phyloP scores from a whole-genome alignment of 2,888 invertebrate species.

The Bimastos eiseni region DNA sequence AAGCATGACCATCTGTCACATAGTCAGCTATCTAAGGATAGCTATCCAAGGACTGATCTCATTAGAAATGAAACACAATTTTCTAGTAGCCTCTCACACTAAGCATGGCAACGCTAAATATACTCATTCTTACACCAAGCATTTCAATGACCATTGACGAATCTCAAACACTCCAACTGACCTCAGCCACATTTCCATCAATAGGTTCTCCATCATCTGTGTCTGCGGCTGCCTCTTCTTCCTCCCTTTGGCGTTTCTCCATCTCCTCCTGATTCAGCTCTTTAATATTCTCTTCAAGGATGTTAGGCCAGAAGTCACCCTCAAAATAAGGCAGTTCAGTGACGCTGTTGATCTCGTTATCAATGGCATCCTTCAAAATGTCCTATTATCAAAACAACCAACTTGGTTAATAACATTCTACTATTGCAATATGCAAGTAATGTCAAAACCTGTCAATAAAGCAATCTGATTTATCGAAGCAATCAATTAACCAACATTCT shows the following conservation, averaged over 20 bases:
- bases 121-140: not conserved
- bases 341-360: slow-evolving; percentile 80
- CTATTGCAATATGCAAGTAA: not conserved
- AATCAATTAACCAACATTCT: not conserved
- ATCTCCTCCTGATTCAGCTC: slow-evolving; percentile 86
- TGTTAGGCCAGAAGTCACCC: slow-evolving; percentile 99
- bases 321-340: slow-evolving; percentile 63
- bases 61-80: not conserved
- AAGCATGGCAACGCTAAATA: not conserved
- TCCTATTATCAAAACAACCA: slow-evolving; percentile 50
- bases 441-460: not conserved
- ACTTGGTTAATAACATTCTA: not conserved
- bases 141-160: not conserved
- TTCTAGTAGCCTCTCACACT: not conserved
- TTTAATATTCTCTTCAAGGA: slow-evolving; percentile 97
- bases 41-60: not conserved
- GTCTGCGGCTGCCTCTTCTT: slow-evolving; percentile 75
- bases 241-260: slow-evolving; percentile 78
- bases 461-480: not conserved
- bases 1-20: too few relatives aligned
- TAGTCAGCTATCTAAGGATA: too few relatives aligned
- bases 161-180: not conserved
- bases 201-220: slow-evolving; percentile 51
- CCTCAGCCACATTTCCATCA: not conserved
- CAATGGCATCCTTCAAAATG: slow-evolving; percentile 91